Base-by-base conservation (phyloP, 2,797 vertebrate genomes). In the Hybognathus amarus region DNA sequence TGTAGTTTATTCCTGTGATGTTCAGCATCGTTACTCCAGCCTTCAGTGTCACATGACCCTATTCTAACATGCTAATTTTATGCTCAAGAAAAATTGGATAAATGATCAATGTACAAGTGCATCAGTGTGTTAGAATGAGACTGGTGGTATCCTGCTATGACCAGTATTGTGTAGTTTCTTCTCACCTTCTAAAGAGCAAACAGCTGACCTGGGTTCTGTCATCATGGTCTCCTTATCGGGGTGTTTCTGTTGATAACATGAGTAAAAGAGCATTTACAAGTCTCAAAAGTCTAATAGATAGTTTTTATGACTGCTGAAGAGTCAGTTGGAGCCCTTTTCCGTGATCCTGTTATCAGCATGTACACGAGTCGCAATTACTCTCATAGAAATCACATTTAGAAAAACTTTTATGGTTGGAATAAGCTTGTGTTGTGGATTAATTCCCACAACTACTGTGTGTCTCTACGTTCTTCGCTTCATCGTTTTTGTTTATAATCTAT, bases 291-390 rank as follows among this genome's bases (percentile, higher is more conserved):
- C 92, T 93, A 89, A 88, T 92, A 91, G 90, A 36, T 90, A 90
- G 89, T 92, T 90, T 56, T 94, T 95, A 94, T 93, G 89, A 24
- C 92, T 92, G 89, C 87, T 87, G 91, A 91, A 86, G 11, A 84
- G 89, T 92, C 87, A 87, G 64, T 85, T 85, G 74, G 90, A 84
- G 93, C 92, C 93, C 93, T 92, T 94, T 91, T 82, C 85, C 90
- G 85, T 91, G 93, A 87, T 90, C 79, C 88, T 93, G 91, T 89
- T 92, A 91, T 93, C 91, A 89, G 90, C 91, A 91, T 87, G 2
- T 33, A 38, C 50, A 77, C 70, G 5, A 54, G 24, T 3, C 56
- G 22, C 64, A 77, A 64, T 82, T 50, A 71, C 63, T n/a, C 74
- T 74, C 56, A 4, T n/a, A 64, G 42, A 79, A 79, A 83, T 17